Conservation (phyloP, 2,797 vertebrate species). For the Thripadectes ignobilis region DNA sequence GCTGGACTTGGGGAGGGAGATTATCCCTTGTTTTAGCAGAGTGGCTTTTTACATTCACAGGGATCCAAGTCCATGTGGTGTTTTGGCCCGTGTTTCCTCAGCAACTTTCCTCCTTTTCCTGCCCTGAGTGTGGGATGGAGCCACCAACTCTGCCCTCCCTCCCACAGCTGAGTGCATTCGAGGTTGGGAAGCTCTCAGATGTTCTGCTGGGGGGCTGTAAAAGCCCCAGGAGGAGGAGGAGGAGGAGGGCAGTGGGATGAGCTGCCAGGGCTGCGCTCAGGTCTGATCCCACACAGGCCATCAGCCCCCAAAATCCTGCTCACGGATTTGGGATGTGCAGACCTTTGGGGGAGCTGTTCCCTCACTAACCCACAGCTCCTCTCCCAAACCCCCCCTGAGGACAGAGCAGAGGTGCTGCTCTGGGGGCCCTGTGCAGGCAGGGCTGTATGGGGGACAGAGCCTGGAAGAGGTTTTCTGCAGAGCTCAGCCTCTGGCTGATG, state of each 20-base stretch:
- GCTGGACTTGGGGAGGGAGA: not conserved
- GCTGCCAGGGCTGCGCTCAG: not conserved
- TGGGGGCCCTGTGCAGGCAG: not conserved
- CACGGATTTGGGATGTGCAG: not conserved
- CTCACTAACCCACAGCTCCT: not conserved
- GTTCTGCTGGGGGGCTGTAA: not conserved
- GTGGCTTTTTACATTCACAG: not conserved
- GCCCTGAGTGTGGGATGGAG: not conserved
- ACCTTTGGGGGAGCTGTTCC: not conserved
- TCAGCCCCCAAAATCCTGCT: not conserved
- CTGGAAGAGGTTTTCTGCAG: not conserved
- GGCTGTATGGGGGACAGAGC: not conserved
- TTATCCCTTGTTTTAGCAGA: not conserved
- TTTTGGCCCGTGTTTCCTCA: not conserved
- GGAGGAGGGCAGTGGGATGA: not conserved
- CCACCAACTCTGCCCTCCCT: not conserved
- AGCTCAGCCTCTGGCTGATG: not conserved
- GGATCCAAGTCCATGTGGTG: not conserved
- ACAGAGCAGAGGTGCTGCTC: not conserved
- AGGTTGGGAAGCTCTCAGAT: not conserved
- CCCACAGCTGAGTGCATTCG: not conserved
- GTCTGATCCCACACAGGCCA: not conserved
- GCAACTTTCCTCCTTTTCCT: not conserved
- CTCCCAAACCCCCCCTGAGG: not conserved
- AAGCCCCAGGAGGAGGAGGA: not conserved